Evolutionary conservation across 2,888 invertebrate species (phyloP).

Genomic region (Tinea trinotella): DNA sequence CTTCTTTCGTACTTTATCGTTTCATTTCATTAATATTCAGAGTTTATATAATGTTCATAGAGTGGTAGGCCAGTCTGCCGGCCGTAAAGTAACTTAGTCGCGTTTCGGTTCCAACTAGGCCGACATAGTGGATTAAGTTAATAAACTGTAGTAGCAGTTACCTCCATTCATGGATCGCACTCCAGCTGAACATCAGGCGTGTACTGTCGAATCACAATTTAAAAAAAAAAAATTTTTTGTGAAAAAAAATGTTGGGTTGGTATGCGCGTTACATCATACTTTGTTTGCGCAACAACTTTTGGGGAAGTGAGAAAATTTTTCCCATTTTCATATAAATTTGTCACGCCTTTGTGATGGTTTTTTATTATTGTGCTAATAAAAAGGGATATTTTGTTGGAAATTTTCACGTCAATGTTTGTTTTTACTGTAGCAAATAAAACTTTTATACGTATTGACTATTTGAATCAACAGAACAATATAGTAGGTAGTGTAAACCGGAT

Average conservation of each 20-base stretch:
- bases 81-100: no score
- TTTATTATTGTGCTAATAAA: background rate
- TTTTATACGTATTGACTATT: background rate
- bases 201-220: no score
- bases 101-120: no score
- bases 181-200: no score
- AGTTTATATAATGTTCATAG: no score
- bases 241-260: background rate
- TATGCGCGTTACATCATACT: background rate
- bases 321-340: conserved; percentile 10
- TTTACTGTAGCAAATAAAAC: background rate
- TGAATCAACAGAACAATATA: background rate
- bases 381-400: background rate
- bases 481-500: background rate
- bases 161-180: no score
- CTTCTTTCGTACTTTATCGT: no score
- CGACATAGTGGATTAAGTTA: no score
- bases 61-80: no score
- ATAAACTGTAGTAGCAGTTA: no score
- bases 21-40: no score
- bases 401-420: background rate
- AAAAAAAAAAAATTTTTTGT: background rate
- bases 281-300: conserved; percentile 1
- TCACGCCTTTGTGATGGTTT: conserved; percentile 8
- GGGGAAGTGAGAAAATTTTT: conserved; percentile 7